These are phyloP conservation scores for Stercorarius parasiticus DNA, from an alignment of 2,113 vertebrate genomes.

Conservation along the genomic window DNA sequence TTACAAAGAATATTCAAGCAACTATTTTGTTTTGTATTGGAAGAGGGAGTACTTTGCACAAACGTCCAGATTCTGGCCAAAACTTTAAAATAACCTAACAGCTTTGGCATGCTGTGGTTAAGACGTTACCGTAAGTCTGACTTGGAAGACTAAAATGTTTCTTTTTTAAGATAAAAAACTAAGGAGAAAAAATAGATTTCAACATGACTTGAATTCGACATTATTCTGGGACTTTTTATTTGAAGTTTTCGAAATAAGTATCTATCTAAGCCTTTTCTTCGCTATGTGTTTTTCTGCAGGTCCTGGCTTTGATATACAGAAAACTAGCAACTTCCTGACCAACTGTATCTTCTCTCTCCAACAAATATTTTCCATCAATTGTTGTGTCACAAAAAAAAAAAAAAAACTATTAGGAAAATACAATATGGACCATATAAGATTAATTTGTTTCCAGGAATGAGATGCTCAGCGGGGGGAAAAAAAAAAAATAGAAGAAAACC, in stretches of 20 bases:
- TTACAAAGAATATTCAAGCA: slow-evolving; percentile 34
- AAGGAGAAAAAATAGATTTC: background rate
- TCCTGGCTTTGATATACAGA: slow-evolving; percentile 15
- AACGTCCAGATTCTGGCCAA: slow-evolving; percentile 14
- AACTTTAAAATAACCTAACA: slow-evolving; percentile 61
- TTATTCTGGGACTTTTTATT: background rate
- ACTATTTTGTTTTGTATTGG: slow-evolving; percentile 55
- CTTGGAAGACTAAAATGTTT: slow-evolving; percentile 40
- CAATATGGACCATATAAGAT: background rate
- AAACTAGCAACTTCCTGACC: background rate
- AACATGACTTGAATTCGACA: slow-evolving; percentile 21
- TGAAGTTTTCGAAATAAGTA: background rate
- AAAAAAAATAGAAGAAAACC: background rate
- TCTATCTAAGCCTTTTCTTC: background rate
- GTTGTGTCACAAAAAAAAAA: background rate
- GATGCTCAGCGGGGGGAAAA: background rate
- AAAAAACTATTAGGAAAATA: slow-evolving; percentile 1
- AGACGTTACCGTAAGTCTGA: slow-evolving; percentile 57
- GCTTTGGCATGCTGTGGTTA: slow-evolving; percentile 61
- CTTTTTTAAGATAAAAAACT: background rate
- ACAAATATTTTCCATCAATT: slow-evolving; percentile 25
- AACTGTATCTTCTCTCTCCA: background rate
- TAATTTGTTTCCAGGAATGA: slow-evolving; percentile 37
- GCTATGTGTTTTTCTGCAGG: background rate
- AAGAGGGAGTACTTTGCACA: slow-evolving; percentile 22